Evolutionary conservation across 64 coral and sea anemone genomes (phyloP).

Genomic region (Orbicella faveolata): DNA sequence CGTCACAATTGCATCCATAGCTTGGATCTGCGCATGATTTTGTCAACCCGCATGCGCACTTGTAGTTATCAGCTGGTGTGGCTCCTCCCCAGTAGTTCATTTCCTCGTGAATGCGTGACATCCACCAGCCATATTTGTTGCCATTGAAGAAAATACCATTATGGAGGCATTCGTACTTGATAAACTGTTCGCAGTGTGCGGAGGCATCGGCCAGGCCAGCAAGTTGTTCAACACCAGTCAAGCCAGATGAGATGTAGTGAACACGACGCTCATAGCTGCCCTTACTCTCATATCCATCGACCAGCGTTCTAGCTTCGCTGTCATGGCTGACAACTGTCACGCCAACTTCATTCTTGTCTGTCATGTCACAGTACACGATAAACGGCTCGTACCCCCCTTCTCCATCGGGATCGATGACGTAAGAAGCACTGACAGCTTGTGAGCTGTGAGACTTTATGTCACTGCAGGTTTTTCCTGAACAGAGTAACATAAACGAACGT

Average conservation of each 20-base stretch:
- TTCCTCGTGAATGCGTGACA: background rate
- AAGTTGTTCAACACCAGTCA: background rate
- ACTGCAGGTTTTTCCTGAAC: constrained; percentile 25
- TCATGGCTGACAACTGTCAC: constrained; percentile 58
- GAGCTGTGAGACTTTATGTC: constrained; percentile 21
- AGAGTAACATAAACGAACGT: too few relatives aligned
- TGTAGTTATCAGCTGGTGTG: constrained; percentile 11
- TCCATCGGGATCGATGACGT: constrained; percentile 52
- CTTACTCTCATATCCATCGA: background rate
- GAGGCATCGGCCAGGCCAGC: constrained; percentile 8
- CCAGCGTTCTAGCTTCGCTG: constrained; percentile 22
- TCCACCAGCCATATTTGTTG: constrained; percentile 29
- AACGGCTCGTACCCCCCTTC: background rate
- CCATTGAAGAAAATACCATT: background rate
- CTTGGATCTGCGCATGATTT: constrained; percentile 3
- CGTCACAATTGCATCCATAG: constrained; percentile 25
- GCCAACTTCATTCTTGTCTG: constrained; percentile 40
- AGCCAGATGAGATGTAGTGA: background rate
- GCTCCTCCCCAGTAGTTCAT: constrained; percentile 23
- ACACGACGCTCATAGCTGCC: constrained; percentile 23
- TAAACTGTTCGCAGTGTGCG: constrained; percentile 39
- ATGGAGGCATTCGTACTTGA: constrained; percentile 32
- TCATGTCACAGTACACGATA: constrained; percentile 55
- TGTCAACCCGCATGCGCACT: background rate
- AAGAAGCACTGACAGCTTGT: constrained; percentile 32